phyloP scores from a whole-genome alignment of 2,113 vertebrate genomes.

The Hymenochirus boettgeri region DNA sequence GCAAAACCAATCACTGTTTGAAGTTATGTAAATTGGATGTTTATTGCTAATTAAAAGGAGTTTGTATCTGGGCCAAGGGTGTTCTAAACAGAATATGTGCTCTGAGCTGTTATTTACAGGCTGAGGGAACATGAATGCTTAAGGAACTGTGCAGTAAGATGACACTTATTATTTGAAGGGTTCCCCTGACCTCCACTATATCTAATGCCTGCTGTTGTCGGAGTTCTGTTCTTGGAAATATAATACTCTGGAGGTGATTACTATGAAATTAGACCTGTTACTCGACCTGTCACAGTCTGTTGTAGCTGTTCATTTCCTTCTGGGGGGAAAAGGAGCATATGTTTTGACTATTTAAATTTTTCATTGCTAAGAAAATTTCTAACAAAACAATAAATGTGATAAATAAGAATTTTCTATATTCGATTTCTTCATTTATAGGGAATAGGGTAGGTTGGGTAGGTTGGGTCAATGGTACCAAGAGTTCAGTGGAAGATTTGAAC shows the following conservation, averaged over 20 bases:
- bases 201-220: slow-evolving; percentile 27
- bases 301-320: slow-evolving; percentile 38
- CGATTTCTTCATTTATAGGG: too few species aligned
- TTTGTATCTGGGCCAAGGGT: slow-evolving; percentile 37
- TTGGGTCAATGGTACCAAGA: too few species aligned
- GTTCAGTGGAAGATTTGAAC: too few species aligned
- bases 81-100: slow-evolving; percentile 28
- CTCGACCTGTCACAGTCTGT: slow-evolving; percentile 34
- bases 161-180: slow-evolving; percentile 14
- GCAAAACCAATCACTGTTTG: slow-evolving; percentile 40
- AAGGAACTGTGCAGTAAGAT: slow-evolving; percentile 28
- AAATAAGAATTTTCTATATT: too few species aligned
- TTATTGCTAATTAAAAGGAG: slow-evolving; percentile 40
- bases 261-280: slow-evolving; percentile 42
- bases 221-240: slow-evolving; percentile 30
- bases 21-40: slow-evolving; percentile 42
- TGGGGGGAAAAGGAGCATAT: slow-evolving; percentile 28
- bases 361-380: too few species aligned
- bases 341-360: slow-evolving; percentile 41
- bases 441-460: too few species aligned
- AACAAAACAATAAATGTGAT: too few species aligned
- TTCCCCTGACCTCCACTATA: slow-evolving; percentile 29
- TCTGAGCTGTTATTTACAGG: slow-evolving; percentile 13
- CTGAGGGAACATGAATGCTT: slow-evolving; percentile 7
- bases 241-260: slow-evolving; percentile 38